phyloP scores from a whole-genome alignment of 2,113 vertebrate species.

The Thermophis baileyi region DNA sequence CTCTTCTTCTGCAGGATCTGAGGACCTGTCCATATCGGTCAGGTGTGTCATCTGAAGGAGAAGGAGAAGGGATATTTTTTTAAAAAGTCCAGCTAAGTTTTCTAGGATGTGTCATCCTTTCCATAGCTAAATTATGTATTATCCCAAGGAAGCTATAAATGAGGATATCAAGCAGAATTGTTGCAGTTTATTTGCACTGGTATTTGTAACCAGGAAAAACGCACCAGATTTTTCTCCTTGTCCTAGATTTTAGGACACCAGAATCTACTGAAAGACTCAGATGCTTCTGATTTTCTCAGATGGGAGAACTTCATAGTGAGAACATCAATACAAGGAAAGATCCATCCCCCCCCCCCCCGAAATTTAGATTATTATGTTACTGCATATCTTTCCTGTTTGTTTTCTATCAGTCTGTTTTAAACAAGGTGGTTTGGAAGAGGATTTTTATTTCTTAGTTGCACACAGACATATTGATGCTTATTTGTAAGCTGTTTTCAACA shows the following conservation, averaged over 20 bases:
- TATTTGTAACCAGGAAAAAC: background rate
- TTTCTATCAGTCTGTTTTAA: background rate
- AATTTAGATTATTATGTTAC: background rate
- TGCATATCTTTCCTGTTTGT: background rate
- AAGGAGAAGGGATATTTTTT: background rate
- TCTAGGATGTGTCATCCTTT: slow-evolving; percentile 7
- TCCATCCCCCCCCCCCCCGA: too few relatives aligned
- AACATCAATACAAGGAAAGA: background rate
- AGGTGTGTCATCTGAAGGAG: slow-evolving; percentile 71
- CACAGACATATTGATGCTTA: background rate
- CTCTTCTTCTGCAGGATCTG: slow-evolving; percentile 70
- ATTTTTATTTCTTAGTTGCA: background rate
- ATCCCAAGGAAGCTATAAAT: background rate
- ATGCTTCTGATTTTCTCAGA: background rate
- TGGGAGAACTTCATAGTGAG: background rate
- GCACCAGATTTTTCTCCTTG: background rate
- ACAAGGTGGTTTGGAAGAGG: background rate
- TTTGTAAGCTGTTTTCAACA: background rate
- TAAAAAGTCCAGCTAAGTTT: background rate
- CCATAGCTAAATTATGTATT: background rate
- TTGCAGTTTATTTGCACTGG: background rate
- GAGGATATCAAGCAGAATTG: background rate
- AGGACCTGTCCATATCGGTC: slow-evolving; percentile 72
- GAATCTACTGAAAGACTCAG: background rate
- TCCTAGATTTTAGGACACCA: background rate